phyloP scores from a whole-genome alignment of 1,140 invertebrate species.

The Diprion similis region DNA sequence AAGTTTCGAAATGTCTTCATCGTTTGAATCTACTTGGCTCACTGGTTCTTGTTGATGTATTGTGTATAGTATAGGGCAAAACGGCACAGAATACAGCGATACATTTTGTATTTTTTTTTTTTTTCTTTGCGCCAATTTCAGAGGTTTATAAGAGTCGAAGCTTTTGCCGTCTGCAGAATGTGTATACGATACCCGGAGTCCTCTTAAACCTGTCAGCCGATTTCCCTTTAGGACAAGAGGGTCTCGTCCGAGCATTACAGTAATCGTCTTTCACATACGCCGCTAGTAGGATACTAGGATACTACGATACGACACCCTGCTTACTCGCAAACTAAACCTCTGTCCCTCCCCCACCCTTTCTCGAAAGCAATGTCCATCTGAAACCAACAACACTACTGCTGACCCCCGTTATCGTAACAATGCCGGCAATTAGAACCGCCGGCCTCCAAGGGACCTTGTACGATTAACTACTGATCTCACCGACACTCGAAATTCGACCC shows the following conservation, averaged over 20 bases:
- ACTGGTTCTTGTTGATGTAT: too few relatives aligned
- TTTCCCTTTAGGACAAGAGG: conserved; percentile 30
- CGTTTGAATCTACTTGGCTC: too few relatives aligned
- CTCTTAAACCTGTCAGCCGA: conserved; percentile 38
- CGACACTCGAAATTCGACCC: conserved; percentile 5
- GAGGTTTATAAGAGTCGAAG: not conserved
- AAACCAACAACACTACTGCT: conserved; percentile 18
- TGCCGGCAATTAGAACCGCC: conserved; percentile 9
- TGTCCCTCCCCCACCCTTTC: conserved; percentile 21
- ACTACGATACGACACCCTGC: conserved; percentile 50
- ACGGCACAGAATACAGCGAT: too few relatives aligned
- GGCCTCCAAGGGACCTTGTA: not conserved
- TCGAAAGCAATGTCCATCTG: conserved; percentile 32
- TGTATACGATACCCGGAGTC: conserved; percentile 32
- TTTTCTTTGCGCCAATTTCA: too few relatives aligned
- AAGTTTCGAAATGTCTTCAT: too few relatives aligned
- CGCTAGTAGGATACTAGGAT: conserved; percentile 21
- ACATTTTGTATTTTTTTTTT: too few relatives aligned
- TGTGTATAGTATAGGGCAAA: too few relatives aligned
- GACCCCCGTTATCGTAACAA: not conserved
- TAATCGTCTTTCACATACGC: conserved; percentile 2
- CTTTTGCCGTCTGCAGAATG: conserved; percentile 4
- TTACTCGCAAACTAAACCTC: conserved; percentile 54
- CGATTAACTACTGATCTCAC: conserved; percentile 5
- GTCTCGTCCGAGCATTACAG: conserved; percentile 4